Conservation (phyloP, 2,888 invertebrate genomes). For the Dryomyza anilis region DNA sequence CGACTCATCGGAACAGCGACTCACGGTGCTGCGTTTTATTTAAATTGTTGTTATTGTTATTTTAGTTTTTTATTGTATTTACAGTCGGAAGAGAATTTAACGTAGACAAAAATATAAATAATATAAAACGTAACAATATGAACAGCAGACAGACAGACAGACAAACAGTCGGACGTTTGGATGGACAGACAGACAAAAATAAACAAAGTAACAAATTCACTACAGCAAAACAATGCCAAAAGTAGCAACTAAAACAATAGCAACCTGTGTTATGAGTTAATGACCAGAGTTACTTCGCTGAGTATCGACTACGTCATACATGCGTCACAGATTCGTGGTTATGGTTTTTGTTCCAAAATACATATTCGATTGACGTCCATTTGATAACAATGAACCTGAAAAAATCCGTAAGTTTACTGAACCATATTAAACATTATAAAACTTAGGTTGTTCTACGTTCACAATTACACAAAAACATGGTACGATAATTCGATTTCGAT, state of each 20-base stretch:
- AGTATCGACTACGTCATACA: background rate
- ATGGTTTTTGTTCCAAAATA: background rate
- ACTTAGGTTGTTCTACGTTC: too few relatives aligned
- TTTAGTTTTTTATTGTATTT: background rate
- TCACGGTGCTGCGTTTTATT: background rate
- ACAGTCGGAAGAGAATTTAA: background rate
- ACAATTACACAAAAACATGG: too few relatives aligned
- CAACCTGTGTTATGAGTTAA: slow-evolving; percentile 1
- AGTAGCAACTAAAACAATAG: background rate
- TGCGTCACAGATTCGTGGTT: background rate
- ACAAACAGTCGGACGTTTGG: too few relatives aligned
- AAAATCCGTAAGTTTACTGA: too few relatives aligned
- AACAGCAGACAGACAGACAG: background rate
- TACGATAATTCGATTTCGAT: too few relatives aligned
- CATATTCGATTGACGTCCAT: too few relatives aligned
- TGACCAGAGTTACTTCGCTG: slow-evolving; percentile 2
- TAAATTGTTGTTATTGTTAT: slow-evolving; percentile 20
- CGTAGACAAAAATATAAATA: slow-evolving; percentile 10
- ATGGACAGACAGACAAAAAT: slow-evolving; percentile 5
- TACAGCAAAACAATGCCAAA: slow-evolving; percentile 8
- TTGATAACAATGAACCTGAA: too few relatives aligned
- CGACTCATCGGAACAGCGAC: background rate
- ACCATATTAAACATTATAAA: too few relatives aligned
- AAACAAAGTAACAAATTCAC: background rate
- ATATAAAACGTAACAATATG: background rate